Base-by-base conservation (phyloP, 1,140 invertebrate species). In the Bombyx mandarina region DNA sequence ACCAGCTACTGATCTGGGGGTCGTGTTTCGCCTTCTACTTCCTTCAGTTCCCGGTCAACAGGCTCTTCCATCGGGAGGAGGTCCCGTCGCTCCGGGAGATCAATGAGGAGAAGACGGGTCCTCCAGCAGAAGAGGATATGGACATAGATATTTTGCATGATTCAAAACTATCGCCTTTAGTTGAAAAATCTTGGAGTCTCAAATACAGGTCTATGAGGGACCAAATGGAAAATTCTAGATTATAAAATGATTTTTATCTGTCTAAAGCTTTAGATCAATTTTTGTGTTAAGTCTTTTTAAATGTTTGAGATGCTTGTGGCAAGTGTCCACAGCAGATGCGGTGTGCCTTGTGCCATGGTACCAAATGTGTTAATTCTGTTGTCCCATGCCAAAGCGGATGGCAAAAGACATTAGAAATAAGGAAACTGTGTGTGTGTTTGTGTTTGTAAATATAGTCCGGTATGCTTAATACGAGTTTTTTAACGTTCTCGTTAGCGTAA, bases 31-130 rank as follows among this genome's bases (percentile, higher is more conserved):
- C 74, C 44, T 84, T 77, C 71, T 86, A 86, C 58, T 63, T 54
- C 46, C 54, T 82, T 1, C 77, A 84, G 26, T 84, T 72, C 50
- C 78, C 79, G 0, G 67, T 86, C 52, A 84, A 82, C 62, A 69
- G 77, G 18, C 53, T 82, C 0, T 58, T 86, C 47, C 82, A 86
- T 18, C 62, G 68, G 6, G 48, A 67, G 8, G 63, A 56, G 3
- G 44, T 9, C 50, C 50, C 2, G 50, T 51, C 3, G 3, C 43
- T 44, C 43, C 42, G n/a, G 8, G 10, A n/a, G 26, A 43, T 3
- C 3, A 52, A 8, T 4, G 7, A 18, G 3, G 8, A 54, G 52
- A 54, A 45, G 43, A 44, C 8, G 8, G 26, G 26, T 35, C 26
- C 26, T 5, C 26, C 26, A 35, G 26, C 26, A 35, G 26, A 35